A percentile compares a stretch with the other conserved stretches of the same genome.
These are phyloP conservation scores for Petroica traversi DNA, from an alignment of 2,113 vertebrate species.

Conservation along the genomic window DNA sequence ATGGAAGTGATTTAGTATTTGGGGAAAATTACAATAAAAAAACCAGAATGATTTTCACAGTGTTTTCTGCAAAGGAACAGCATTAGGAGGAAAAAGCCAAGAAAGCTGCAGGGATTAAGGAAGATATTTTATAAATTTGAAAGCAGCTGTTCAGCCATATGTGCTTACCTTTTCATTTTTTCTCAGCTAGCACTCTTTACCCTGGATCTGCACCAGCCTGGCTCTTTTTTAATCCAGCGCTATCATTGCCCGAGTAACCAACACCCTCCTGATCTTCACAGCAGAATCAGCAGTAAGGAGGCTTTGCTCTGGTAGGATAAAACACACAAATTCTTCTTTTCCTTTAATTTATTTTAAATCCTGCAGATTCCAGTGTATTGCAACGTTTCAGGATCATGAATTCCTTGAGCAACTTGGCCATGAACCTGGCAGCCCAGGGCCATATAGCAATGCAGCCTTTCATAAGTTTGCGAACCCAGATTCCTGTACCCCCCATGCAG, in stretches of 20 bases:
- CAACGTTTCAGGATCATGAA: neutral
- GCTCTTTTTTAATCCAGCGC: conserved; percentile 67
- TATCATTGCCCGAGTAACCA: conserved; percentile 66
- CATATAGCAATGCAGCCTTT: neutral
- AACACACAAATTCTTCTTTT: neutral
- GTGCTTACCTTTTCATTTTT: conserved; percentile 76
- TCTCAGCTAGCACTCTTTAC: conserved; percentile 52
- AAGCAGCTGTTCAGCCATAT: conserved; percentile 79
- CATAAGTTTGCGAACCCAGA: neutral
- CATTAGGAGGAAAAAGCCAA: conserved; percentile 71
- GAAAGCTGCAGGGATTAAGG: conserved; percentile 76
- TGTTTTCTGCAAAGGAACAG: conserved; percentile 62
- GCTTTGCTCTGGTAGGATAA: neutral
- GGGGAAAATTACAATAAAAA: conserved; percentile 60
- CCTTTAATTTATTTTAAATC: conserved; percentile 39
- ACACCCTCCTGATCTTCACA: conserved; percentile 30
- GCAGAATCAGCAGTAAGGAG: neutral
- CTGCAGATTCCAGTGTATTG: neutral
- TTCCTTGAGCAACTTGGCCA: neutral
- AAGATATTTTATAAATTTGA: conserved; percentile 77
- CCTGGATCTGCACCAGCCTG: conserved; percentile 70
- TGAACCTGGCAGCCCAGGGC: neutral
- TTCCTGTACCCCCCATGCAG: neutral
- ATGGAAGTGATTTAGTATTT: conserved; percentile 68
- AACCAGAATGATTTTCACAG: conserved; percentile 42